Evolutionary conservation across 2,797 vertebrate genomes (phyloP).

Genomic region (Silurus lanzhouensis): DNA sequence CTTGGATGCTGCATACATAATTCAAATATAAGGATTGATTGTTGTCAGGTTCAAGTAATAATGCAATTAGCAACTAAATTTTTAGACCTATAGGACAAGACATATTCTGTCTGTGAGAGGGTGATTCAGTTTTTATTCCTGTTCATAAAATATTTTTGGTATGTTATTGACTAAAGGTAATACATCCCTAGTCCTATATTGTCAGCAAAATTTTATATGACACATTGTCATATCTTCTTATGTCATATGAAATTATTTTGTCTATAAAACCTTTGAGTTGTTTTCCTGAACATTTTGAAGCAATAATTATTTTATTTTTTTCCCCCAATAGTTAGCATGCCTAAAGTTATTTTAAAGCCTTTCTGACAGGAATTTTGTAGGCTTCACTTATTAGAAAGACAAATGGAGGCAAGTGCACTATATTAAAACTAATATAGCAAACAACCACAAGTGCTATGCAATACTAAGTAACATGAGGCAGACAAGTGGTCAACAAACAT

Average conservation of each 20-base stretch:
- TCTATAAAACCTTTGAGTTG: not conserved
- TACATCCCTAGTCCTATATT: too few species aligned
- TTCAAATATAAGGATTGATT: conserved; percentile 56
- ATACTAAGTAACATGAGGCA: not conserved
- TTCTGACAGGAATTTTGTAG: not conserved
- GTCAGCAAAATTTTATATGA: not conserved
- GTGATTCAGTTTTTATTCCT: not conserved
- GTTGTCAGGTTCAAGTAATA: conserved; percentile 55
- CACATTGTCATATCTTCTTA: not conserved
- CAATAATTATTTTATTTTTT: not conserved
- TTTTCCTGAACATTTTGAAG: not conserved
- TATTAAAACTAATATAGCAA: not conserved
- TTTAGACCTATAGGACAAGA: conserved; percentile 9
- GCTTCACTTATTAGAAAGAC: not conserved
- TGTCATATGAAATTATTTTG: not conserved
- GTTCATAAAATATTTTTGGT: not conserved
- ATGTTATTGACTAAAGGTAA: not conserved
- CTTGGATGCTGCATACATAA: conserved; percentile 61
- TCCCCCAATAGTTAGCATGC: not conserved
- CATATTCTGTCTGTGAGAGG: not conserved
- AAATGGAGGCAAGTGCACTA: not conserved
- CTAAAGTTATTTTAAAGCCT: not conserved
- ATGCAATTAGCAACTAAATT: conserved; percentile 1
- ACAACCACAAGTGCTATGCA: not conserved
- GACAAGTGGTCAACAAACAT: not conserved